phyloP scores from a whole-genome alignment of 2,888 invertebrate species.

The Bembecia ichneumoniformis region DNA sequence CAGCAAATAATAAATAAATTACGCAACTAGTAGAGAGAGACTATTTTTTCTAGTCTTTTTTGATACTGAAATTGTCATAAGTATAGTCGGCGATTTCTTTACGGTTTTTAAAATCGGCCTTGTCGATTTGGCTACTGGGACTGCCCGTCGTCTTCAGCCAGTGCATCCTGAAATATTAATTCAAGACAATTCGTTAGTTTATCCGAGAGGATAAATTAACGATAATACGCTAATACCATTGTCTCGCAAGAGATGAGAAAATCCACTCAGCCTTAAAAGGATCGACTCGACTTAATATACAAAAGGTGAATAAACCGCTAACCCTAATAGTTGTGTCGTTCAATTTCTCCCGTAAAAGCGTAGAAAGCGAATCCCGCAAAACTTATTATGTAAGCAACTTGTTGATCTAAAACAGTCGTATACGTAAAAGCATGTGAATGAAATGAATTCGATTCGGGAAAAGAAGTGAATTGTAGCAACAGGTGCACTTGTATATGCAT shows the following conservation, averaged over 20 bases:
- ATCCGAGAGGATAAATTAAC: no score
- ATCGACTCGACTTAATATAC: no score
- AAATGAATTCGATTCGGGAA: neutral
- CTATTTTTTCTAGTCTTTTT: slow-evolving; percentile 26
- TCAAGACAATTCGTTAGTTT: no score
- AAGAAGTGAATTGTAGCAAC: neutral
- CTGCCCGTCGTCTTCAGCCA: slow-evolving; percentile 79
- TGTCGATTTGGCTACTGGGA: slow-evolving; percentile 81
- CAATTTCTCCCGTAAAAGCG: neutral
- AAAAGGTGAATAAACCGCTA: no score
- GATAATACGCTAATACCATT: no score
- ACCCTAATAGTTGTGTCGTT: neutral
- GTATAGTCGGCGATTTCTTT: slow-evolving; percentile 66
- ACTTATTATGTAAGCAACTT: neutral
- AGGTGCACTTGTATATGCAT: no score
- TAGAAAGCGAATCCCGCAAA: neutral
- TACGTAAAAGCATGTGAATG: neutral
- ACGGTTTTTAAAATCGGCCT: slow-evolving; percentile 78
- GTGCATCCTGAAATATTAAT: slow-evolving; percentile 53
- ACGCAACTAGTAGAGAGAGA: neutral
- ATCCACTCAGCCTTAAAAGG: no score
- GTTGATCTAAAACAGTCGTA: neutral
- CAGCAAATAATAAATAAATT: neutral
- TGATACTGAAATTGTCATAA: slow-evolving; percentile 64
- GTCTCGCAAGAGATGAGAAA: no score